Conservation (phyloP, 2,888 invertebrate species). For the Apeira syringaria region DNA sequence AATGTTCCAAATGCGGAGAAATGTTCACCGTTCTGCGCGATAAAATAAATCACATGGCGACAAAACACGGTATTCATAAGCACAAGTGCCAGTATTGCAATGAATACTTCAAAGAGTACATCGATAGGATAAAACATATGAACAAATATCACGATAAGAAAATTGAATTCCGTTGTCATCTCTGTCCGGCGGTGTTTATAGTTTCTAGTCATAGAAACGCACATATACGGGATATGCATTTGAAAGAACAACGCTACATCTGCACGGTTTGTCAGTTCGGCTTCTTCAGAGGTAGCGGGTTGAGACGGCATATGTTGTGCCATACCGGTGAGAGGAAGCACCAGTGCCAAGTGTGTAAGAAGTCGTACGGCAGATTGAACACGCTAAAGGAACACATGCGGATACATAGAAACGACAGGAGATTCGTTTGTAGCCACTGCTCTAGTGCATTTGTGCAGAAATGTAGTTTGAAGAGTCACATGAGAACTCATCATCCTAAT, state of each 20-base stretch:
- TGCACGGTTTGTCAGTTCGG: conserved; percentile 57
- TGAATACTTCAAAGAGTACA: conserved; percentile 50
- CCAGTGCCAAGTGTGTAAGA: conserved; percentile 25
- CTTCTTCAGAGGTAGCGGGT: conserved; percentile 54
- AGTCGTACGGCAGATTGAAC: conserved; percentile 51
- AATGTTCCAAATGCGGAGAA: conserved; percentile 59
- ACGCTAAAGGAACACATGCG: conserved; percentile 67
- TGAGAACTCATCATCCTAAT: conserved; percentile 64
- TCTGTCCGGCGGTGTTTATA: conserved; percentile 4
- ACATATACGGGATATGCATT: conserved; percentile 64
- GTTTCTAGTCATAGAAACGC: conserved; percentile 28
- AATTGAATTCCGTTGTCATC: conserved; percentile 5
- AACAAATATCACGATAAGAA: conserved; percentile 1
- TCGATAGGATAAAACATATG: conserved; percentile 41
- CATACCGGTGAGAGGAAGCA: conserved; percentile 58
- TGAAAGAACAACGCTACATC: conserved; percentile 53
- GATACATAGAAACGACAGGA: conserved; percentile 68
- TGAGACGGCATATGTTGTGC: conserved; percentile 63
- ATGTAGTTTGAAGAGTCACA: conserved; percentile 68
- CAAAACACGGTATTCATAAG: conserved; percentile 47
- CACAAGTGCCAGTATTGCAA: conserved; percentile 35
- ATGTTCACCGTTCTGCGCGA: conserved; percentile 48
- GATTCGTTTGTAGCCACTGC: conserved; percentile 71
- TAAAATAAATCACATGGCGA: conserved; percentile 51
- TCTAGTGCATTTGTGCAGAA: conserved; percentile 69